Conservation (phyloP, 2,888 invertebrate genomes). For the Drosophila hamatofila region DNA sequence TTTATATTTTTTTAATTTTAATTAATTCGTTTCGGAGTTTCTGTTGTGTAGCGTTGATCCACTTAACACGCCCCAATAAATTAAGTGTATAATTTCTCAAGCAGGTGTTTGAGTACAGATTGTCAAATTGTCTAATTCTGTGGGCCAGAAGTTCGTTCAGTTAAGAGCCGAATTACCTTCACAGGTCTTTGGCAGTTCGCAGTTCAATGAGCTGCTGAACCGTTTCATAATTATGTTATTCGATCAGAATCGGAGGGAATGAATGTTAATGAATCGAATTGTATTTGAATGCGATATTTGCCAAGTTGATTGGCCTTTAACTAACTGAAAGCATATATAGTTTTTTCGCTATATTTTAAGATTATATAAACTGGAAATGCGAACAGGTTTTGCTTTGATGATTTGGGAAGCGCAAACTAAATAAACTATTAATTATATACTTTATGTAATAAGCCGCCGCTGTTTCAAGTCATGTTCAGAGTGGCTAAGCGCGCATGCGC, state of each 20-base stretch:
- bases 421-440: slow-evolving; percentile 62
- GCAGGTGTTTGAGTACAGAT: slow-evolving; percentile 10
- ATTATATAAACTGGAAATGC: slow-evolving; percentile 65
- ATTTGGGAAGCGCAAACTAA: slow-evolving; percentile 25
- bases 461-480: not conserved
- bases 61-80: slow-evolving; percentile 34
- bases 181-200: slow-evolving; percentile 47
- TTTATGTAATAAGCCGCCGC: slow-evolving; percentile 51
- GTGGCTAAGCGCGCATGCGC: slow-evolving; percentile 10
- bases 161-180: slow-evolving; percentile 37
- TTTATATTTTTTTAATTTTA: not conserved
- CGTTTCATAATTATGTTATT: slow-evolving; percentile 28
- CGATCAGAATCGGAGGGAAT: slow-evolving; percentile 27
- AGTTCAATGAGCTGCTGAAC: slow-evolving; percentile 59
- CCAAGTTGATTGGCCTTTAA: slow-evolving; percentile 71
- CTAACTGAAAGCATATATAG: slow-evolving; percentile 42
- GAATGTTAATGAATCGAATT: slow-evolving; percentile 23
- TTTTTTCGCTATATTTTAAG: slow-evolving; percentile 55
- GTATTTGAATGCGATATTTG: slow-evolving; percentile 18
- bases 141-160: slow-evolving; percentile 22
- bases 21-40: not conserved
- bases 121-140: slow-evolving; percentile 14
- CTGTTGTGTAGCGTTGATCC: slow-evolving; percentile 42
- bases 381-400: slow-evolving; percentile 61
- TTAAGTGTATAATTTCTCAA: slow-evolving; percentile 19